Conservation (phyloP, 1,140 invertebrate genomes). For the Trichonephila clavipes region DNA sequence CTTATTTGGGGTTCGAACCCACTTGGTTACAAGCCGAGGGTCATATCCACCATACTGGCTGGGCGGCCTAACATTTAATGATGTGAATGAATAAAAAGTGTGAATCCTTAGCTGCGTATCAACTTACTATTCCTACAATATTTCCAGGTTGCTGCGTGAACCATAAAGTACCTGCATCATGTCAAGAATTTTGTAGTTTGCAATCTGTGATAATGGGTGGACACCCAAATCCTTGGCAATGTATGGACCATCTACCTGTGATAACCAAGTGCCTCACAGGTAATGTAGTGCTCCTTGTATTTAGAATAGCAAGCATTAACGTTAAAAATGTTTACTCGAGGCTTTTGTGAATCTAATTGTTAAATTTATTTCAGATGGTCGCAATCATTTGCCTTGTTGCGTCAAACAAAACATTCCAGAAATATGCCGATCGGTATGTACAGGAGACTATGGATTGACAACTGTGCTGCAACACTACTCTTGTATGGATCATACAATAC, state of each 20-base stretch:
- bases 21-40: too few relatives aligned
- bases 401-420: constrained; percentile 89
- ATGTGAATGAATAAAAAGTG: too few relatives aligned
- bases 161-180: constrained; percentile 85
- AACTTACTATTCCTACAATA: neutral
- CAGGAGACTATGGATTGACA: constrained; percentile 90
- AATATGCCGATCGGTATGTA: constrained; percentile 91
- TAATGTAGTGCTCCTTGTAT: constrained; percentile 73
- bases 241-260: constrained; percentile 87
- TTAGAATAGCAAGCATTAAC: too few relatives aligned
- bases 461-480: constrained; percentile 91
- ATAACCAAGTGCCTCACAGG: constrained; percentile 87
- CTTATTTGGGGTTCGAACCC: too few relatives aligned
- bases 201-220: constrained; percentile 90
- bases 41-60: too few relatives aligned
- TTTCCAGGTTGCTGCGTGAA: constrained; percentile 85
- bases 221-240: constrained; percentile 88
- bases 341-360: too few relatives aligned
- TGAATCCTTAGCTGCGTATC: too few relatives aligned
- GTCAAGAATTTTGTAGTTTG: constrained; percentile 90
- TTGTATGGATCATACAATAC: constrained; percentile 90
- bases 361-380: constrained; percentile 83
- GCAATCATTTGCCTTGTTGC: constrained; percentile 92
- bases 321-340: too few relatives aligned
- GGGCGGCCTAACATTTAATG: too few relatives aligned